These are phyloP conservation scores for Malaclemys terrapin DNA, from an alignment of 2,113 vertebrate genomes.

Conservation along the genomic window DNA sequence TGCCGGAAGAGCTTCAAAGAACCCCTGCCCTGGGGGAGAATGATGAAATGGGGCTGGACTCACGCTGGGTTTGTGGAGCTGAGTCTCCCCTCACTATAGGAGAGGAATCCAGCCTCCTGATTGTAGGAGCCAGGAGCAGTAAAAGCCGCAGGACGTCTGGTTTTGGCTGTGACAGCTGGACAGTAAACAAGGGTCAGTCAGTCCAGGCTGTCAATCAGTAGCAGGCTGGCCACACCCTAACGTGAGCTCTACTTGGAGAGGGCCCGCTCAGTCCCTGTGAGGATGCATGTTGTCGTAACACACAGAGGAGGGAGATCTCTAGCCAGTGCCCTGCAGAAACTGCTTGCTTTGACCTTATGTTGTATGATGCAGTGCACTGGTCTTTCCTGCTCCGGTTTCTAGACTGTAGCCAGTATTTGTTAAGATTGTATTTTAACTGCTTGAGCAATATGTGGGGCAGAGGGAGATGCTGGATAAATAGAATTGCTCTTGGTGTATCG, in stretches of 20 bases:
- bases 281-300: rapidly evolving
- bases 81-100: rapidly evolving
- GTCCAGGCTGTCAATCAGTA: background rate
- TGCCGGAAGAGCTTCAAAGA: background rate
- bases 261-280: background rate
- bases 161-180: background rate
- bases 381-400: background rate
- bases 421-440: rapidly evolving
- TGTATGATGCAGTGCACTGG: background rate
- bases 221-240: rapidly evolving
- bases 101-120: background rate
- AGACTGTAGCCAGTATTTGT: background rate
- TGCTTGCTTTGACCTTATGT: background rate
- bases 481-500: rapidly evolving
- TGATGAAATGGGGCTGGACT: background rate
- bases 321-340: rapidly evolving
- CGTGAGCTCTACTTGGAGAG: background rate
- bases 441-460: background rate
- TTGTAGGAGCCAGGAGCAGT: background rate
- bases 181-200: background rate
- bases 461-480: rapidly evolving
- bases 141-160: background rate
- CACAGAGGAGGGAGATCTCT: background rate
- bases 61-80: background rate
- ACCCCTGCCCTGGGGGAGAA: background rate